phyloP scores from a whole-genome alignment of 2,797 vertebrate species.

The Coendou prehensilis region DNA sequence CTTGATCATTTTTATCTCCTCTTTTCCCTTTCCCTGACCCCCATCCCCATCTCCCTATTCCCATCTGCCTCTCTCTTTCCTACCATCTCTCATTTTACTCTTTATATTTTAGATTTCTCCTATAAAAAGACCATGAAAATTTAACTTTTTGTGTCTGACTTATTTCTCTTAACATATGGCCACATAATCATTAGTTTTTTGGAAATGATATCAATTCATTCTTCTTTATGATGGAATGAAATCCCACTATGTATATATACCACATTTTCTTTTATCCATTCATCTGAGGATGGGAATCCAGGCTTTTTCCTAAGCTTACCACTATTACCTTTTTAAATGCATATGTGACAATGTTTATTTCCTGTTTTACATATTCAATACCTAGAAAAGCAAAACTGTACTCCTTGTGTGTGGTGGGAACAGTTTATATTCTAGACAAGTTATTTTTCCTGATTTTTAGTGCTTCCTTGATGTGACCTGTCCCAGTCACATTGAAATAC shows the following conservation, averaged over 20 bases:
- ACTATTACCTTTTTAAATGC: not conserved
- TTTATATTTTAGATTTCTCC: not conserved
- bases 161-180: not conserved
- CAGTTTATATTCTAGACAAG: not conserved
- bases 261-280: not conserved
- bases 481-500: not conserved
- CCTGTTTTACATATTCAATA: not conserved
- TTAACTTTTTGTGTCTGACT: not conserved
- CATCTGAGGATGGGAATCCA: not conserved
- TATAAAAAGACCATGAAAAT: not conserved
- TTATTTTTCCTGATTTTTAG: conserved; percentile 15
- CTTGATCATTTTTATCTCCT: not conserved
- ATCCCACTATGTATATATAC: not conserved
- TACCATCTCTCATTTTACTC: not conserved
- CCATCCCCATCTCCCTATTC: not conserved
- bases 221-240: not conserved
- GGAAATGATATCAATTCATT: not conserved
- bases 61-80: not conserved
- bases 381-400: not conserved
- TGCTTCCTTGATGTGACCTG: not conserved
- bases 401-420: too few relatives aligned
- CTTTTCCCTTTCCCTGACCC: not conserved
- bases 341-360: not conserved
- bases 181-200: not conserved
- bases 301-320: not conserved